A percentile compares a stretch with the other conserved stretches of the same genome.
phyloP scores from a whole-genome alignment of 1,140 invertebrate genomes.

The Drosophila repletoides region DNA sequence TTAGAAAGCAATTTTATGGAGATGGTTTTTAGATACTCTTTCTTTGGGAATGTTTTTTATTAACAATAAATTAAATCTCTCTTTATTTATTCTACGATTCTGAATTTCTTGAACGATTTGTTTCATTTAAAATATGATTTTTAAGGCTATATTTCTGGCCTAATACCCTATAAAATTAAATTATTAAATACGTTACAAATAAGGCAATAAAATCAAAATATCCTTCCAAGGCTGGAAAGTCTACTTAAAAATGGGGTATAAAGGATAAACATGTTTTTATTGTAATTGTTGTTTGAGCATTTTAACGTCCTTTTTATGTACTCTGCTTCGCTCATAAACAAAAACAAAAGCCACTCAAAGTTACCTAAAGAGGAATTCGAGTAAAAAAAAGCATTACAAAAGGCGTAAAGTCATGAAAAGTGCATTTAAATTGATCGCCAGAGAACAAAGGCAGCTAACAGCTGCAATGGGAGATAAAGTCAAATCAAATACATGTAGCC shows the following conservation, averaged over 20 bases:
- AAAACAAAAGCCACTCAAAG: slow-evolving; percentile 39
- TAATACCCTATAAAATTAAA: no score
- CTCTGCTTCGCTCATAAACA: slow-evolving; percentile 48
- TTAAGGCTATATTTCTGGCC: no score
- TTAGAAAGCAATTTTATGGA: background rate
- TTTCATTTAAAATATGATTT: no score
- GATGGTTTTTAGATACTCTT: background rate
- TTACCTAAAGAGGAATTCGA: slow-evolving; percentile 9
- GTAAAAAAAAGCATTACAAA: background rate
- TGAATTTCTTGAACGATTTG: no score
- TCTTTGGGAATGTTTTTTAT: no score
- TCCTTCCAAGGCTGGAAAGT: background rate
- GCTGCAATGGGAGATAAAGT: slow-evolving; percentile 37
- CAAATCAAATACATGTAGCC: slow-evolving; percentile 53
- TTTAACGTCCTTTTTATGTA: slow-evolving; percentile 55
- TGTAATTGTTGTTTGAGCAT: slow-evolving; percentile 23
- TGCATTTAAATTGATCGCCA: slow-evolving; percentile 54
- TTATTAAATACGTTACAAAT: no score
- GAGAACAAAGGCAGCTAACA: slow-evolving; percentile 33
- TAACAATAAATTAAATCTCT: background rate
- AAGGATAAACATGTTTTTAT: slow-evolving; percentile 23
- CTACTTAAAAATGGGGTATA: background rate
- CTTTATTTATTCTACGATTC: no score
- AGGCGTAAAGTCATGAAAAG: slow-evolving; percentile 32
- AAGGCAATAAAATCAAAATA: background rate